Evolutionary conservation across 2,113 vertebrate species (phyloP).

Genomic region (Neogobius melanostomus): DNA sequence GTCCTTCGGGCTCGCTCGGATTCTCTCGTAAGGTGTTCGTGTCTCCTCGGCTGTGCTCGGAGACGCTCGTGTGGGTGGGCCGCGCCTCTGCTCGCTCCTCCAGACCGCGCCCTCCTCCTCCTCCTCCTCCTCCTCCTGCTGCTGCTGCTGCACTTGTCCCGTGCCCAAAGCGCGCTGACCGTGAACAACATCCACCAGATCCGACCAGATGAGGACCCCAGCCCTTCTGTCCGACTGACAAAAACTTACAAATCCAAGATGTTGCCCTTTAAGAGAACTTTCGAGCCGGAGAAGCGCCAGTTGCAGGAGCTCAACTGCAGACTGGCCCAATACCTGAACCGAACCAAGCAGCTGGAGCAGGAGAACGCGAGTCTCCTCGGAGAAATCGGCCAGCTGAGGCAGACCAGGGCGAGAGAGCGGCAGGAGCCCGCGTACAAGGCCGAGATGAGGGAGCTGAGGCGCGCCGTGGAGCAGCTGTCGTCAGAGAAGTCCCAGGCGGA

Average conservation of each 20-base stretch:
- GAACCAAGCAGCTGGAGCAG: slow-evolving; percentile 85
- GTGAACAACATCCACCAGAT: slow-evolving; percentile 51
- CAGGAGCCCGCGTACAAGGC: slow-evolving; percentile 59
- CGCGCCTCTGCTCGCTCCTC: slow-evolving; percentile 6
- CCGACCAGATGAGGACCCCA: slow-evolving; percentile 17
- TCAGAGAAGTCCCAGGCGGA: slow-evolving; percentile 79
- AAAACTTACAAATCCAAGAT: slow-evolving; percentile 57
- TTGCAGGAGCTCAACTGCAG: slow-evolving; percentile 85
- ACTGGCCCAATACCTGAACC: slow-evolving; percentile 83
- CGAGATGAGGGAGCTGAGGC: slow-evolving; percentile 79
- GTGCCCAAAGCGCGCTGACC: slow-evolving; percentile 40
- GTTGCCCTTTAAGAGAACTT: slow-evolving; percentile 78
- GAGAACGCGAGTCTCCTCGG: slow-evolving; percentile 79
- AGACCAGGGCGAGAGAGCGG: slow-evolving; percentile 50
- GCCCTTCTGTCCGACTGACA: not conserved
- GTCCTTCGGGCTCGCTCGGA: not conserved
- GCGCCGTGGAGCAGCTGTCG: slow-evolving; percentile 76
- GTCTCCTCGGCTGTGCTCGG: not conserved
- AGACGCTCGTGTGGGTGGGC: not conserved
- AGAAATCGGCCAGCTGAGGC: slow-evolving; percentile 76
- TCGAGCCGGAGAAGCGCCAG: slow-evolving; percentile 82
- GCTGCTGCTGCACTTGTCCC: slow-evolving; percentile 67
- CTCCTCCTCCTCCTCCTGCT: slow-evolving; percentile 43
- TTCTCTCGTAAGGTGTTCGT: not conserved
- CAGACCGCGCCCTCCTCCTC: slow-evolving; percentile 61